These are phyloP conservation scores for Bergia puertoricense DNA, from an alignment of 92 coral and sea anemone species.

Conservation along the genomic window DNA sequence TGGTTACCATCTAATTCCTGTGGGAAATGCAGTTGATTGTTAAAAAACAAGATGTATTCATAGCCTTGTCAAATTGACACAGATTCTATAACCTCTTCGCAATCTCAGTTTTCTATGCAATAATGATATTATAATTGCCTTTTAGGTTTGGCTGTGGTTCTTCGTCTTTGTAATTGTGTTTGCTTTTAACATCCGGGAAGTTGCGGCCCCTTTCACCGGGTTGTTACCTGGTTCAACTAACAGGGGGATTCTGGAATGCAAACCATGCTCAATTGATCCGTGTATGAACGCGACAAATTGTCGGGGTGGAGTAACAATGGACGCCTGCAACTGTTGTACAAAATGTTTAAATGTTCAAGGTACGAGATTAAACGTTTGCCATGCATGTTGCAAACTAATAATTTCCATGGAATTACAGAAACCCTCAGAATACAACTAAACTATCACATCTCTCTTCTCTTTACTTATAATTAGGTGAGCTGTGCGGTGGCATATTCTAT, in stretches of 20 bases:
- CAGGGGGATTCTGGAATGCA: slow-evolving; percentile 52
- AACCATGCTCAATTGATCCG: slow-evolving; percentile 69
- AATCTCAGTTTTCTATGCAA: neutral
- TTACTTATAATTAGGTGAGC: slow-evolving; percentile 52
- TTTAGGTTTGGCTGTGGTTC: slow-evolving; percentile 26
- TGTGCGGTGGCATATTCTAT: slow-evolving; percentile 73
- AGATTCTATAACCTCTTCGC: neutral
- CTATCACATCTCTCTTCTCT: neutral
- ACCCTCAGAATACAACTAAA: no score
- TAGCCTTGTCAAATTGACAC: no score
- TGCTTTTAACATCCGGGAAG: neutral
- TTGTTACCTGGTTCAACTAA: slow-evolving; percentile 10
- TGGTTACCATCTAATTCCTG: no score
- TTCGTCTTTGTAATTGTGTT: neutral
- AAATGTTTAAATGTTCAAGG: slow-evolving; percentile 73
- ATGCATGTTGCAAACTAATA: neutral
- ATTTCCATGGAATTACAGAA: no score
- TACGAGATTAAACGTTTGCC: neutral
- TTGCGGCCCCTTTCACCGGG: slow-evolving; percentile 20
- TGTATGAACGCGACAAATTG: slow-evolving; percentile 77
- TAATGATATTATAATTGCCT: neutral
- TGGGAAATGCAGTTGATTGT: no score
- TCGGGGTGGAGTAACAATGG: slow-evolving; percentile 67
- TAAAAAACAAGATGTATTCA: no score
- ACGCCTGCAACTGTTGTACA: slow-evolving; percentile 77